Base-by-base conservation (phyloP, 2,797 vertebrate genomes). In the Picus viridis region DNA sequence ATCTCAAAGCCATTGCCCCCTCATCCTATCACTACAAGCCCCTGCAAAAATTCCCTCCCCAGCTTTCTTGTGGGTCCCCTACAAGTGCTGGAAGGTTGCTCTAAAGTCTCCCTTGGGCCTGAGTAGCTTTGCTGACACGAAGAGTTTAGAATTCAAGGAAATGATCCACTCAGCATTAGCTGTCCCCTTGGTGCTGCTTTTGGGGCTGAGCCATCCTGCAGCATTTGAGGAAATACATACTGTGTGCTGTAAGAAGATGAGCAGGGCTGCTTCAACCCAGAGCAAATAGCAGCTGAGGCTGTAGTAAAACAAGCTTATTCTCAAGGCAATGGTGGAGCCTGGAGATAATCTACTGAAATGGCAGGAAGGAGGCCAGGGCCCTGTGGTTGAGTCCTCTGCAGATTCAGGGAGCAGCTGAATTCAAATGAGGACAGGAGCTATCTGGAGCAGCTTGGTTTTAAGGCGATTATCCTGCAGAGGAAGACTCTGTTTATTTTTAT, bases 301-400 rank as follows among this genome's bases (percentile, higher is more conserved):
- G 75, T 58, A 77, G 78, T 80, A 49, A 59, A 89, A 83, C 81
- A 49, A 65, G 58, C 72, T 83, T 80, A 80, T 83, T 91, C 89
- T 39, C 43, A 0, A 27, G 27, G 83, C 16, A 1, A 8, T 22
- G 80, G 68, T 77, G 2, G 64, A 79, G 51, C 51, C 3, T 0
- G 1, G 88, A 16, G 75, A 83, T 87, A 77, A 96, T 91, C 91
- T 77, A 3, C 80, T 1, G 77, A 29, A 83, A 82, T 22, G 83
- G 45, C 27, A 58, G 86, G 85, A 18, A 24, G 81, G 88, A 82
- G 83, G 83, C 78, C 78, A 61, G 27, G 89, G 84, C 90, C 49
- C 49, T 0, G 20, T 16, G n/a, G 58, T 4, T 1, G 57, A n/a
- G 39, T 32, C 41, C 58, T 58, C 53, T 58, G 87, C 18, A 39